These are phyloP conservation scores for Loris lydekkerianus DNA, from an alignment of 2,797 vertebrate species.

Conservation along the genomic window DNA sequence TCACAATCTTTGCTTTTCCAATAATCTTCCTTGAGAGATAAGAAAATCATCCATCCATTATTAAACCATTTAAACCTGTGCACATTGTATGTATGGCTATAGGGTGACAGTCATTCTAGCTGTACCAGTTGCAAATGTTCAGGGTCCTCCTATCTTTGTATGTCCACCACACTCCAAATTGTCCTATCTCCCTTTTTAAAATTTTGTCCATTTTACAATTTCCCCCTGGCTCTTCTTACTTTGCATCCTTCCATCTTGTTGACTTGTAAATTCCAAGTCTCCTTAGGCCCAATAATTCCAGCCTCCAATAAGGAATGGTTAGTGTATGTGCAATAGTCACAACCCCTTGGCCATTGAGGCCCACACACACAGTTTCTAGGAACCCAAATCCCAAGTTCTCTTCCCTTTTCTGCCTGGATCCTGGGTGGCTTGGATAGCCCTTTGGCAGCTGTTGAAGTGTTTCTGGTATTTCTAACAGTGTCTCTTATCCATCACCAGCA, in stretches of 20 bases:
- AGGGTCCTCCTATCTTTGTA: no score
- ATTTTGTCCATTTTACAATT: not conserved
- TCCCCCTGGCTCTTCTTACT: not conserved
- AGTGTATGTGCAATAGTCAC: not conserved
- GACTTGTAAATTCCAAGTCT: not conserved
- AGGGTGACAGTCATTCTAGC: no score
- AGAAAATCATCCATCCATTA: not conserved
- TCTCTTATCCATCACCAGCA: not conserved
- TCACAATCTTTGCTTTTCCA: not conserved
- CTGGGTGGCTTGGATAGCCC: not conserved
- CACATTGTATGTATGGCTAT: not conserved
- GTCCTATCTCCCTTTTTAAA: not conserved
- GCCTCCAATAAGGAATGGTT: not conserved
- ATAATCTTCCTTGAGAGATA: not conserved
- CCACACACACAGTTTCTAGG: not conserved
- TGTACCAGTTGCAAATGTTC: not conserved
- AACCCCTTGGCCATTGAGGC: not conserved
- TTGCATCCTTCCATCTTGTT: not conserved
- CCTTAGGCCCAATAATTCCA: not conserved
- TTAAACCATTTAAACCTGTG: not conserved
- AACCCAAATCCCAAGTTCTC: not conserved
- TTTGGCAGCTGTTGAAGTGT: not conserved
- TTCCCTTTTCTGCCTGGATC: not conserved
- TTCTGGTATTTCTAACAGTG: not conserved
- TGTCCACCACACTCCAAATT: no score